phyloP scores from a whole-genome alignment of 1,140 invertebrate species.

The Drosophila tristis region DNA sequence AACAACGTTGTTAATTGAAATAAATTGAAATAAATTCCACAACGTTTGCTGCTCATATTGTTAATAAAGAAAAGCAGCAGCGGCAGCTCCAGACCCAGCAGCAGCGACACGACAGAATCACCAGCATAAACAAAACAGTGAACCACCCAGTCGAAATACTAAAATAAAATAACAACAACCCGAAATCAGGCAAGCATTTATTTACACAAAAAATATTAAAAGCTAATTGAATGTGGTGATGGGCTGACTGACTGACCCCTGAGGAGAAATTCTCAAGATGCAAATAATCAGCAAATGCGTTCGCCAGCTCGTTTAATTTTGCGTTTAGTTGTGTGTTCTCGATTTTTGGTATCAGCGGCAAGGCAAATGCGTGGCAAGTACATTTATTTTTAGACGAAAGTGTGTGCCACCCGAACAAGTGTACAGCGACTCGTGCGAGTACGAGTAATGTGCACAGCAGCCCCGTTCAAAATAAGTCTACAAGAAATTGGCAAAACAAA shows the following conservation, averaged over 20 bases:
- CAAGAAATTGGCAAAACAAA: constrained; percentile 7
- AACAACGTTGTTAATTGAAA: constrained; percentile 75
- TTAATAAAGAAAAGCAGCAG: constrained; percentile 65
- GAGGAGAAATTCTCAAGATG: neutral
- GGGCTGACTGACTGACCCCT: neutral
- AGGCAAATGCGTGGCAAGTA: constrained; percentile 4
- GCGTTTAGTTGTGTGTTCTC: neutral
- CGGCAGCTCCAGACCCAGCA: constrained; percentile 33
- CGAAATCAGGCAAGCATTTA: neutral
- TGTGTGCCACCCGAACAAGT: constrained; percentile 8
- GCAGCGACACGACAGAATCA: constrained; percentile 14
- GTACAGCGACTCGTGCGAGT: too few relatives aligned
- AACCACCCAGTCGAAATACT: constrained; percentile 18
- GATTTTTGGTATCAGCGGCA: constrained; percentile 24
- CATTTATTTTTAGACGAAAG: constrained; percentile 32
- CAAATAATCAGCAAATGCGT: too few relatives aligned
- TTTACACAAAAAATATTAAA: neutral
- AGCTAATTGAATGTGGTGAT: neutral
- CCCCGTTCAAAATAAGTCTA: neutral
- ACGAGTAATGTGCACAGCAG: neutral
- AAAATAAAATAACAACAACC: neutral
- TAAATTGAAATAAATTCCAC: constrained; percentile 82
- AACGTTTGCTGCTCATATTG: constrained; percentile 72
- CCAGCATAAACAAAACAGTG: constrained; percentile 49
- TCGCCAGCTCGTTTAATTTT: neutral